Conservation (phyloP, 1,140 invertebrate species). For the Heliconius melpomene region DNA sequence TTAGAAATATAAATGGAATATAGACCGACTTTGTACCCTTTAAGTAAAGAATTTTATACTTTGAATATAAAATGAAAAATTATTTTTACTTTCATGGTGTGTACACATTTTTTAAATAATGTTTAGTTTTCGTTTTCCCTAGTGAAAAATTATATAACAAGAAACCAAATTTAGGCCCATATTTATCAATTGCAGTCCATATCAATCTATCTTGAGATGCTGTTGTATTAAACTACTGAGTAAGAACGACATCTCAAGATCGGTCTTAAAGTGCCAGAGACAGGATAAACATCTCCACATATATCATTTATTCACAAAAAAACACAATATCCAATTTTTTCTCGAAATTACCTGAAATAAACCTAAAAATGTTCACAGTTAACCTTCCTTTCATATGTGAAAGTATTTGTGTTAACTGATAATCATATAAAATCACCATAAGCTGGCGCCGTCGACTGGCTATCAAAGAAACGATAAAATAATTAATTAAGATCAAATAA, state of each 20-base stretch:
- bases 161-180: no score
- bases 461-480: conserved; percentile 14
- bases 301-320: no score
- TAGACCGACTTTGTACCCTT: not conserved
- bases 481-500: conserved; percentile 11
- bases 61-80: not conserved
- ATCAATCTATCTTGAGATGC: no score
- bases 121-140: no score
- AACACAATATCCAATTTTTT: no score
- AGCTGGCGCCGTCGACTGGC: conserved; percentile 2
- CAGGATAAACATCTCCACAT: no score
- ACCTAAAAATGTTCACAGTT: not conserved
- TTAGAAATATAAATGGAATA: not conserved
- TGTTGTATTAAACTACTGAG: no score
- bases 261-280: no score
- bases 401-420: not conserved
- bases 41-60: not conserved
- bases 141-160: no score
- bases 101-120: no score
- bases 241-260: no score
- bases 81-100: not conserved
- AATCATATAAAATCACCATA: not conserved
- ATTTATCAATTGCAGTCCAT: no score
- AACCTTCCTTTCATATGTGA: not conserved
- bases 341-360: not conserved